Conservation (phyloP, 2,113 vertebrate genomes). For the Fukomys damarensis region DNA sequence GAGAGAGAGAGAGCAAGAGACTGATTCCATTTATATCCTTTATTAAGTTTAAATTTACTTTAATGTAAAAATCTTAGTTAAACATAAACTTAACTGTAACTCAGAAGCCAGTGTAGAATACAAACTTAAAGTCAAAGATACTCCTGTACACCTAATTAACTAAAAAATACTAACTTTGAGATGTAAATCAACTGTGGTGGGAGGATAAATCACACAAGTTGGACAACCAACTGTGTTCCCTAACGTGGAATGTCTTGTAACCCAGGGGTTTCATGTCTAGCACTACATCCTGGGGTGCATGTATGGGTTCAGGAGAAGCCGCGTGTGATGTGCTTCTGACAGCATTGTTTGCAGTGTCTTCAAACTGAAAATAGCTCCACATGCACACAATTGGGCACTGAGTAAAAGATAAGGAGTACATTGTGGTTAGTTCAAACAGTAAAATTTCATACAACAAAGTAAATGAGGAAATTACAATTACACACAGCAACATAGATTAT, state of each 20-base stretch:
- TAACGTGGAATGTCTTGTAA: background rate
- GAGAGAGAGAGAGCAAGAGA: no score
- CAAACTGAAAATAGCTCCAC: background rate
- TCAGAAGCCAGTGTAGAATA: background rate
- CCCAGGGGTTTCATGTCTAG: background rate
- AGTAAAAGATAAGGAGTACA: background rate
- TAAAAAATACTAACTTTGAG: background rate
- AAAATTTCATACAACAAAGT: background rate
- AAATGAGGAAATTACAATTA: background rate
- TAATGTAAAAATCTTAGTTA: background rate
- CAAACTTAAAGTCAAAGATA: background rate
- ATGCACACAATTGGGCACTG: background rate
- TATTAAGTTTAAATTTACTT: background rate
- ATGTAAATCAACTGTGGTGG: background rate
- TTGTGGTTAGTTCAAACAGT: background rate
- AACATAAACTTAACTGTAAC: background rate
- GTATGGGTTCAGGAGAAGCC: background rate
- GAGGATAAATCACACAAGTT: background rate
- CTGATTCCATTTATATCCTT: background rate
- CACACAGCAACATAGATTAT: background rate
- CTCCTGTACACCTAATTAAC: background rate
- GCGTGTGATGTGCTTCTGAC: background rate
- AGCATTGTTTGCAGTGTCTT: no score
- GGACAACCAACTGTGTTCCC: no score
- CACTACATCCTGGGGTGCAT: fast-evolving